Conservation (phyloP, 2,888 invertebrate species). For the Chouioia cunea region DNA sequence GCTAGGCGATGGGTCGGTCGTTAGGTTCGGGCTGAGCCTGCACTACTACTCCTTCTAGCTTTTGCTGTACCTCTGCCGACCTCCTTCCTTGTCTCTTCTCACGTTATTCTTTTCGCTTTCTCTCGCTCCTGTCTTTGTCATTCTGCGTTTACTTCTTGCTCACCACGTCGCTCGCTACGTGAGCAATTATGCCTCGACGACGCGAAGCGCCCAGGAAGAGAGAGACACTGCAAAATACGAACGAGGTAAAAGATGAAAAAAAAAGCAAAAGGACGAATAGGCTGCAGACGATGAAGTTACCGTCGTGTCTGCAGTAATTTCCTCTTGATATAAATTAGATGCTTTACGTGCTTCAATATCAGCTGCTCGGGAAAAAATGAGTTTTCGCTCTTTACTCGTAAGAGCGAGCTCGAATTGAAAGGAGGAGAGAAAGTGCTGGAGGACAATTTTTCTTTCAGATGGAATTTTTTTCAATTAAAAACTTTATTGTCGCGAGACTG, state of each 20-base stretch:
- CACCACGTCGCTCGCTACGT: slow-evolving; percentile 52
- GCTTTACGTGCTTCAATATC: slow-evolving; percentile 49
- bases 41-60: slow-evolving; percentile 51
- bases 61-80: no score
- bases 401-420: slow-evolving; percentile 15
- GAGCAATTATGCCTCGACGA: slow-evolving; percentile 58
- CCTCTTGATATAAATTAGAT: slow-evolving; percentile 46
- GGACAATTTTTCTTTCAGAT: no score
- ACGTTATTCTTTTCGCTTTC: slow-evolving; percentile 38
- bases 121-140: slow-evolving; percentile 7
- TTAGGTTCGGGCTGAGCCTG: slow-evolving; percentile 62
- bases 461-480: no score
- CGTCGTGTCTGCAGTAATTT: slow-evolving; percentile 46
- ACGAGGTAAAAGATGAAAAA: slow-evolving; percentile 1
- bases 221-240: slow-evolving; percentile 36
- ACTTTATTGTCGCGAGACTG: no score
- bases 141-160: slow-evolving; percentile 22
- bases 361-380: slow-evolving; percentile 43
- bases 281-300: slow-evolving; percentile 42
- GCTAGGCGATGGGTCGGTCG: slow-evolving; percentile 58
- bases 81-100: slow-evolving; percentile 50
- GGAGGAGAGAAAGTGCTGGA: no score
- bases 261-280: slow-evolving; percentile 14
- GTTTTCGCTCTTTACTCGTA: slow-evolving; percentile 22
- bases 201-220: slow-evolving; percentile 4